Conservation (phyloP, 2,113 vertebrate species). For the Anolis sagrei region DNA sequence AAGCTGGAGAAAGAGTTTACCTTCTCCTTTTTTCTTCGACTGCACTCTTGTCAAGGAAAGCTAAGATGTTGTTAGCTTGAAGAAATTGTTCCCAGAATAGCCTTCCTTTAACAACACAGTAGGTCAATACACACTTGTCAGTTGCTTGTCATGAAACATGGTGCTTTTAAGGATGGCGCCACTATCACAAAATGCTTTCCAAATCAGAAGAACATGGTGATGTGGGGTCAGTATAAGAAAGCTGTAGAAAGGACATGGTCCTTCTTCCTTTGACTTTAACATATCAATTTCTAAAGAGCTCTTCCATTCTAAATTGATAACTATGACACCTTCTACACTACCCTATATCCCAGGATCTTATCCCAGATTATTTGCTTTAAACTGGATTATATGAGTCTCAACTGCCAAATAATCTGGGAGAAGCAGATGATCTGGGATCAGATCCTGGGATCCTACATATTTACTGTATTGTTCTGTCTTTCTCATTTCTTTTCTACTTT, state of each 20-base stretch:
- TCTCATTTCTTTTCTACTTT: neutral
- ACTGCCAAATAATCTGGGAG: too few species aligned
- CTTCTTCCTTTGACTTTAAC: neutral
- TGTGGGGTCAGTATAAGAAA: neutral
- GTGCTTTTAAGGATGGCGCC: neutral
- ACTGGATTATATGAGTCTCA: too few species aligned
- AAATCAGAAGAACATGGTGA: neutral
- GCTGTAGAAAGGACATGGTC: neutral
- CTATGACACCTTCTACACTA: too few species aligned
- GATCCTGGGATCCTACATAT: neutral
- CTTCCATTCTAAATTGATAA: neutral
- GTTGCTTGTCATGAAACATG: neutral
- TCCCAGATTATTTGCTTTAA: too few species aligned
- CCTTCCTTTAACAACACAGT: rapidly evolving
- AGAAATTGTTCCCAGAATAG: neutral
- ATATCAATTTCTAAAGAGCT: neutral
- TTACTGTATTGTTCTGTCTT: neutral
- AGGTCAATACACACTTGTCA: neutral
- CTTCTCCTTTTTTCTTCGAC: neutral
- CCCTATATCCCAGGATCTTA: too few species aligned
- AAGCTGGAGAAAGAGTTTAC: neutral
- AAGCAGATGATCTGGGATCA: too few species aligned
- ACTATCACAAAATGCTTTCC: rapidly evolving
- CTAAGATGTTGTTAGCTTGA: neutral
- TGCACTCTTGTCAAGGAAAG: neutral